Base-by-base conservation (phyloP, 2,113 vertebrate species). In the Cricetomys ansorgei region DNA sequence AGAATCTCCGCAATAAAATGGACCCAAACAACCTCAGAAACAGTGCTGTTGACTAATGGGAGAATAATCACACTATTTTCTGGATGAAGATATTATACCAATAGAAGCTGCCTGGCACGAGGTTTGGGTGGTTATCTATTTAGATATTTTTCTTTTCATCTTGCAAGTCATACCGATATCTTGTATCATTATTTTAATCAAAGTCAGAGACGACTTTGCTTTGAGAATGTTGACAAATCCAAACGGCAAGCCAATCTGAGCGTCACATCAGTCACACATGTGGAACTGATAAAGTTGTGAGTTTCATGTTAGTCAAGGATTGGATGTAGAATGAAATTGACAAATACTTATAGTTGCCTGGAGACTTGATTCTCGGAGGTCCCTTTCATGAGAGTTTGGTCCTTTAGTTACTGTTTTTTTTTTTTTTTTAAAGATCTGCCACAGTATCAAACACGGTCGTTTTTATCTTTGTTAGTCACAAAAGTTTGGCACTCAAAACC, bases 141-240 rank as follows among this genome's bases (percentile, higher is more conserved):
- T 97, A 98, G 96, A 96, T 97, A 88, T 69, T 77, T 87, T 84
- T 92, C 72, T 96, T 50, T 79, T 86, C 64, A 88, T 89, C 67
- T 98, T 97, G 96, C 65, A 97, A 96, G 65, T 98, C 98, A 75
- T 73, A 97, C 43, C 91, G 88, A 97, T 37, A 62, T 96, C 98
- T 97, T 75, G 76, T 92, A 95, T 97, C 0, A 85, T 97, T 97
- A 96, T 81, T 81, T 83, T 98, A 94, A 94, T 95, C 95, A 94
- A 97, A 97, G 96, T 97, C 93, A 96, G 89, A 98, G 97, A 98
- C 97, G 91, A 98, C 86, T 98, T 98, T 98, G 95, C 97, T 96
- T 97, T 97, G 95, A 97, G 88, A 97, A 97, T 86, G 92, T 48
- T n/a, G 81, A 97, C 69, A 98, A 77, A 95, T 98, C 77, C 97